Base-by-base conservation (phyloP, 1,140 invertebrate species). In the Plodia interpunctella region DNA sequence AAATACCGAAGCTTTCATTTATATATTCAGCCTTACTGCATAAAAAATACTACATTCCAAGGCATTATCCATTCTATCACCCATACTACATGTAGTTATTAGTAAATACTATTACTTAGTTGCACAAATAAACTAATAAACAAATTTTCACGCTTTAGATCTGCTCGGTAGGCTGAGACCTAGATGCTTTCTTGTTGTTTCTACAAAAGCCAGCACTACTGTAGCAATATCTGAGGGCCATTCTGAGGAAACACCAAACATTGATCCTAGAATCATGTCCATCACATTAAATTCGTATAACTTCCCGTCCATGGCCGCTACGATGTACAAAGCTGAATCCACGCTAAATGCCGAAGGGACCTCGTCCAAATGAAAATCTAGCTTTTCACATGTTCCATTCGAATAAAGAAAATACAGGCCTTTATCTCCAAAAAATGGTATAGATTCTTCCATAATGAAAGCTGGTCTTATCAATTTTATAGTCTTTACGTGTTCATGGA, bases 221-320 rank as follows among this genome's bases (percentile, higher is more conserved):
- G 78, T 82, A 5, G 68, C 78, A 0, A 83, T 61, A 61, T 83
- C 78, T 35, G 49, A 71, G 0, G 82, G 73, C 74, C 65, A 80
- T 38, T 70, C 61, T 0, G 68, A 60, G 1, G 72, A n/a, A 6
- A 78, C 62, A 0, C 72, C 70, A 62, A 82, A 82, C 75, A 86
- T 80, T 0, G 80, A 83, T 51, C 71, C 71, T 6, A 84, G 56
- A 2, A 81, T 51, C 0, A 75, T 68, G 38, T 87, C 81, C 72
- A 87, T 78, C 0, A 84, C 74, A 68, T 84, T 84, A 61, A 83
- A 84, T 52, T 83, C 83, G 59, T 84, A 87, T 20, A 84, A 77
- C 49, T 77, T 84, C 1, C 83, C 83, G 60, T 84, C 62, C 9
- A 83, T 55, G 5, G 83, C 81, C 6, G 76, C 73, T 5, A 84